Conservation (phyloP, 1,140 invertebrate genomes). For the Papilio helenus region DNA sequence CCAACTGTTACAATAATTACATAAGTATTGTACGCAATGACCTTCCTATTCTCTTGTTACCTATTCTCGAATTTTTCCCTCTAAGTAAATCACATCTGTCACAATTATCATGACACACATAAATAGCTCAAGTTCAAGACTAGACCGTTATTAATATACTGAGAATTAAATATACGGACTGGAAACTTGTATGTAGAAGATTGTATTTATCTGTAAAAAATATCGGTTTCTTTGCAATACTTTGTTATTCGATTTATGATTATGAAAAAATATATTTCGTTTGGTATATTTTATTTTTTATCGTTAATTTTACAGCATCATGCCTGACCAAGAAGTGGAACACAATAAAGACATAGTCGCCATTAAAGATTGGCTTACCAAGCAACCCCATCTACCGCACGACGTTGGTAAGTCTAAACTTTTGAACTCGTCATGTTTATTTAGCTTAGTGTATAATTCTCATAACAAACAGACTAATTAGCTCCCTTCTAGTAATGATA, state of each 20-base stretch:
- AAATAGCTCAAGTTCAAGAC: background rate
- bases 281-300: background rate
- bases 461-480: background rate
- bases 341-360: slow-evolving; percentile 82
- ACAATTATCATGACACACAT: slow-evolving; percentile 8
- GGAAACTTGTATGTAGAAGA: background rate
- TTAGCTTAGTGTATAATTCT: no score
- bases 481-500: background rate
- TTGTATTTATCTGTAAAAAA: background rate
- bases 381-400: slow-evolving; percentile 89
- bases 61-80: slow-evolving; percentile 10
- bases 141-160: background rate
- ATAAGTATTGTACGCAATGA: background rate
- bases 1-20: background rate
- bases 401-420: slow-evolving; percentile 85
- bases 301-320: slow-evolving; percentile 53
- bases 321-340: slow-evolving; percentile 71
- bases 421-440: no score
- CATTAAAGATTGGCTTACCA: slow-evolving; percentile 89
- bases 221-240: no score
- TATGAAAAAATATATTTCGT: background rate
- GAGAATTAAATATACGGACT: background rate
- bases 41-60: slow-evolving; percentile 11
- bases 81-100: background rate
- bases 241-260: background rate